Evolutionary conservation across 1,140 invertebrate genomes (phyloP), one percentile per base, ranked within the genome.

Genomic region (Coptotermes formosanus): DNA sequence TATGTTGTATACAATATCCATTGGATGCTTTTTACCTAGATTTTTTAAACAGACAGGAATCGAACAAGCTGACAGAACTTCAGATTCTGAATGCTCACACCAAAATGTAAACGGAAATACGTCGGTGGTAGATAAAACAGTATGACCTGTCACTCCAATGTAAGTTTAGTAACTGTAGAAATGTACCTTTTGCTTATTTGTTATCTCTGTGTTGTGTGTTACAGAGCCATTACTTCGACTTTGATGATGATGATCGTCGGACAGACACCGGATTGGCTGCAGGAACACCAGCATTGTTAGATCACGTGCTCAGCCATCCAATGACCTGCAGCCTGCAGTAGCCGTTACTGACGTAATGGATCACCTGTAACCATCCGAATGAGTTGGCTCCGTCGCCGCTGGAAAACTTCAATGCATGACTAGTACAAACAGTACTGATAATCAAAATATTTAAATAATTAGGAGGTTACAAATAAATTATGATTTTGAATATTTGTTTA

Each of bases 191-290:
- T 8, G 45, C 45, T 48, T 48, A 48, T 48, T 3, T 2, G 0
- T 48, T 48, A 38, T 48, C 9, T 48, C 14, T 55, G 52, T 55
- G 16, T 55, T 55, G 14, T 55, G 19, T 75, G 55, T 75, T 75
- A 8, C 90, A 92, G 92, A 92, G 92, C 86, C 91, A 91, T 85
- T 92, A 92, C 86, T 92, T 92, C 87, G 90, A 92, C 87, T 92
- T 89, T 87, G 92, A 92, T 14, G 91, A 92, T 85, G 91, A 91
- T 85, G 92, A 90, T 48, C 90, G 90, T 25, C 91, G 92, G 69
- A 89, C 91, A 25, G 90, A 91, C 87, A 89, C 91, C 83, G 91
- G 92, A 88, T 88, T 92, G 88, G 92, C 92, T 87, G 92, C 92
- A 25, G 92, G 92, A 43, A 92, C 92, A 30, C 92, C 92, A 9